Evolutionary conservation across 2,113 vertebrate species (phyloP).

Genomic region (Syngnathus typhle): DNA sequence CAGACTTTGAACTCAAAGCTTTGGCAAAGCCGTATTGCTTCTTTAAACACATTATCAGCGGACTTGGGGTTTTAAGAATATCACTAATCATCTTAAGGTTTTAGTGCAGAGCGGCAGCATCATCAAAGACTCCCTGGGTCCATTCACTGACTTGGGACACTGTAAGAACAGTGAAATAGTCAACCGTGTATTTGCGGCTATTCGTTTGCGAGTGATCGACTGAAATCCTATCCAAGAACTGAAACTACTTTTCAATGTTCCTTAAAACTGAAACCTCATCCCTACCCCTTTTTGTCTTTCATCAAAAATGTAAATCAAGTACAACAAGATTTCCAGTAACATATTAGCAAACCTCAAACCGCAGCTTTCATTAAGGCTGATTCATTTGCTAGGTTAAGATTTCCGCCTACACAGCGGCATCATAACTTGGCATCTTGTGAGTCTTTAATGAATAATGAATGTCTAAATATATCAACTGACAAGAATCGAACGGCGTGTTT

Average conservation of each 20-base stretch:
- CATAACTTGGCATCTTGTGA: slow-evolving; percentile 15
- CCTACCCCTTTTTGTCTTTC: background rate
- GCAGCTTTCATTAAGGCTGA: slow-evolving; percentile 3
- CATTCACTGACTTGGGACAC: slow-evolving; percentile 15
- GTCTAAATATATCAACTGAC: slow-evolving; percentile 15
- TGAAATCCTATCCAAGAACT: background rate
- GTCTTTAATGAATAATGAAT: slow-evolving; percentile 32
- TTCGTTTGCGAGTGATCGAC: slow-evolving; percentile 3
- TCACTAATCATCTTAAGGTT: slow-evolving; percentile 76
- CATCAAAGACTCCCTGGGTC: slow-evolving; percentile 40
- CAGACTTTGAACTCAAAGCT: slow-evolving; percentile 77
- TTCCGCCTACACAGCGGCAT: slow-evolving; percentile 8
- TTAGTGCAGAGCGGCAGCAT: slow-evolving; percentile 69
- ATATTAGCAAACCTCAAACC: slow-evolving; percentile 1
- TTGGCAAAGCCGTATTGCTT: slow-evolving; percentile 72
- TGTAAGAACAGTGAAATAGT: slow-evolving; percentile 38
- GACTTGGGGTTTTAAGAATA: slow-evolving; percentile 72
- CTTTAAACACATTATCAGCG: slow-evolving; percentile 78
- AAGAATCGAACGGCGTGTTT: slow-evolving; percentile 1
- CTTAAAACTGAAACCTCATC: background rate
- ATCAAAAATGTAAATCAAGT: background rate
- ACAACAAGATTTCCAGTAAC: slow-evolving; percentile 1
- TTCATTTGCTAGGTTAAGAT: slow-evolving; percentile 20
- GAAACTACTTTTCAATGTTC: background rate
- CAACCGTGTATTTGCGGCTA: slow-evolving; percentile 13